Evolutionary conservation across 2,888 invertebrate genomes (phyloP).

Genomic region (Phorcus lineatus): DNA sequence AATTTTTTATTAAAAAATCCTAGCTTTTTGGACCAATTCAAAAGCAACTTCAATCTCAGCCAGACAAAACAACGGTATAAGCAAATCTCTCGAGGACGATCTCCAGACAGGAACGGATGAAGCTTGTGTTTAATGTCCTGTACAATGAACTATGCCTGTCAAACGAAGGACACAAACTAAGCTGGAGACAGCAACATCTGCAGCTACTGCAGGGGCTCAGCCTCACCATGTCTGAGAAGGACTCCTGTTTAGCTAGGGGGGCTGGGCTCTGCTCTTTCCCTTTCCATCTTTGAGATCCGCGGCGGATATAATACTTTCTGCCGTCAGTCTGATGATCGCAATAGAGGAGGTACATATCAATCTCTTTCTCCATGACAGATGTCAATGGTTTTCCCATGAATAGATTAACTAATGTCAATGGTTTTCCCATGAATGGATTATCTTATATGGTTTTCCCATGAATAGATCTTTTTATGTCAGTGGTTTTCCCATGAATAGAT

Average conservation of each 20-base stretch:
- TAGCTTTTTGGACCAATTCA: too few species aligned
- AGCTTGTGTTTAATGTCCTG: not conserved
- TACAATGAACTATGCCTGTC: not conserved
- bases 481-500: too few species aligned
- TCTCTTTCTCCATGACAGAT: not conserved
- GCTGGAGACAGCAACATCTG: slow-evolving; percentile 4
- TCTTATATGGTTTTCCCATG: too few species aligned
- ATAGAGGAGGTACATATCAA: not conserved
- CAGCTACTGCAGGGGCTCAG: not conserved
- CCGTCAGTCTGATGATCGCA: slow-evolving; percentile 31
- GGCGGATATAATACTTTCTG: slow-evolving; percentile 48
- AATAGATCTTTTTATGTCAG: too few species aligned
- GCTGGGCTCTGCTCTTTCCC: slow-evolving; percentile 56
- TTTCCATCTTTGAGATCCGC: slow-evolving; percentile 52
- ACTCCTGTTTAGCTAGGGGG: slow-evolving; percentile 73
- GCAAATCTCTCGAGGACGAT: not conserved
- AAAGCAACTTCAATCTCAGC: too few species aligned
- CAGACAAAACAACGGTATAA: too few species aligned
- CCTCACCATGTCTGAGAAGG: slow-evolving; percentile 71
- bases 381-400: not conserved
- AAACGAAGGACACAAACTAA: slow-evolving; percentile 10
- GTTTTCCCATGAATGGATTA: too few species aligned
- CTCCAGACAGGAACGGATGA: not conserved
- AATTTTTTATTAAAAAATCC: too few species aligned
- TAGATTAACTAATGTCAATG: too few species aligned